Evolutionary conservation across 2,888 invertebrate species (phyloP).

Genomic region (Acronicta psi): DNA sequence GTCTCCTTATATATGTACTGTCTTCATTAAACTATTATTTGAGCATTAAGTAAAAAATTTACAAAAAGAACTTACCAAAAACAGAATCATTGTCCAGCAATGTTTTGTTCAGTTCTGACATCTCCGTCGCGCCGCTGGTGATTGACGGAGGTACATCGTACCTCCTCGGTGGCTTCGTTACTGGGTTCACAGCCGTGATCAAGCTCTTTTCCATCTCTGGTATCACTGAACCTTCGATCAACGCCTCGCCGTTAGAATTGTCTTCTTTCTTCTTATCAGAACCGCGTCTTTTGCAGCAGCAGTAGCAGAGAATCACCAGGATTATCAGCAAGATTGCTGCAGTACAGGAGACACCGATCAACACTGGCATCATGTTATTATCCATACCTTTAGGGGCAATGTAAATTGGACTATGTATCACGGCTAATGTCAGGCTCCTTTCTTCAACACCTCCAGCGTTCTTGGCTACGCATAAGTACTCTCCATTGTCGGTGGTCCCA

Average conservation of each 20-base stretch:
- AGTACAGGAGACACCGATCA: constrained; percentile 85
- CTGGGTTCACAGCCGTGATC: constrained; percentile 95
- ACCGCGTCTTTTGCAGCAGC: constrained; percentile 87
- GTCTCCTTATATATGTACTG: too few species aligned
- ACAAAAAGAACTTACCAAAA: constrained; percentile 90
- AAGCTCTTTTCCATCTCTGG: constrained; percentile 96
- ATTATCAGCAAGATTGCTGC: constrained; percentile 86
- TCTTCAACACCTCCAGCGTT: constrained; percentile 95
- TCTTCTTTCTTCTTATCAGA: constrained; percentile 89
- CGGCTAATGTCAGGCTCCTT: constrained; percentile 91
- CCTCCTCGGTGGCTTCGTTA: constrained; percentile 94
- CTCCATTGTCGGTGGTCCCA: constrained; percentile 91
- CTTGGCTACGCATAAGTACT: constrained; percentile 94
- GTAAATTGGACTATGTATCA: constrained; percentile 80
- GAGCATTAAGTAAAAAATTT: not conserved
- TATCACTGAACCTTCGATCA: constrained; percentile 93
- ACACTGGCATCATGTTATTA: constrained; percentile 86
- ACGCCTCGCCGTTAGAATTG: constrained; percentile 91
- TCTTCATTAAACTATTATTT: too few species aligned
- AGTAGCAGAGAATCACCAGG: constrained; percentile 87
- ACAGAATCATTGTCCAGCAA: constrained; percentile 94
- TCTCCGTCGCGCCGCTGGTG: constrained; percentile 93
- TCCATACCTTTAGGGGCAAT: constrained; percentile 87
- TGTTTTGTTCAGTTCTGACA: constrained; percentile 94
- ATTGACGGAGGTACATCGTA: constrained; percentile 93